Base-by-base conservation (phyloP, 2,888 invertebrate species). In the Nomada fucata region DNA sequence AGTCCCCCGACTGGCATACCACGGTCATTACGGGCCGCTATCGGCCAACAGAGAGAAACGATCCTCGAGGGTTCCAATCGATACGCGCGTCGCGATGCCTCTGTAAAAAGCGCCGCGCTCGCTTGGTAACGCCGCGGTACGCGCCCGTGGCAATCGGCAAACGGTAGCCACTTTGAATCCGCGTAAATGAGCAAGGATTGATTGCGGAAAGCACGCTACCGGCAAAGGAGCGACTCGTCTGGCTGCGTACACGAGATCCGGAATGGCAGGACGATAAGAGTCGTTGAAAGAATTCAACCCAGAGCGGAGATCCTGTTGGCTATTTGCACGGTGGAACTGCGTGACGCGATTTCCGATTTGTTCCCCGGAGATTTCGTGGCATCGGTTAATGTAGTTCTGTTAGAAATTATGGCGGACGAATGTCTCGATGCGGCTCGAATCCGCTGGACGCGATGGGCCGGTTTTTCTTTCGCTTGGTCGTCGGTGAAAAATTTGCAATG, bases 161-260 rank as follows among this genome's bases (percentile, higher is more conserved):
- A 63, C 50, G 68, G 61, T 67, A 72, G 65, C 79, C 79, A 57
- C 79, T 77, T 79, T 67, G 80, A 73, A 80, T 79, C 78, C 80
- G 80, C 79, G 80, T 73, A 79, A 80, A 80, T 80, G 65, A 68
- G 63, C 80, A 52, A 52, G 80, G 73, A 80, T 80, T 79, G 80
- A 80, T 80, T 67, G 60, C 44, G 79, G 65, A 60, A 71, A 72
- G 55, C 79, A 72, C 65, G 79, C 79, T 72, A 80, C 79, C 42
- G 67, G 63, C 69, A 78, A 78, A 79, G 79, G 78, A 78, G 50
- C 63, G 61, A 42, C 50, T 68, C 60, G 68, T 61, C 42, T 77
- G 52, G 59, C 52, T n/a, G 71, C 50, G 57, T 64, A 52, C 79
- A 29, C 65, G 67, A 42, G 20, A 65, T n/a, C 79, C 52, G 47